Evolutionary conservation across 2,113 vertebrate genomes (phyloP).

Genomic region (Peromyscus maniculatus): DNA sequence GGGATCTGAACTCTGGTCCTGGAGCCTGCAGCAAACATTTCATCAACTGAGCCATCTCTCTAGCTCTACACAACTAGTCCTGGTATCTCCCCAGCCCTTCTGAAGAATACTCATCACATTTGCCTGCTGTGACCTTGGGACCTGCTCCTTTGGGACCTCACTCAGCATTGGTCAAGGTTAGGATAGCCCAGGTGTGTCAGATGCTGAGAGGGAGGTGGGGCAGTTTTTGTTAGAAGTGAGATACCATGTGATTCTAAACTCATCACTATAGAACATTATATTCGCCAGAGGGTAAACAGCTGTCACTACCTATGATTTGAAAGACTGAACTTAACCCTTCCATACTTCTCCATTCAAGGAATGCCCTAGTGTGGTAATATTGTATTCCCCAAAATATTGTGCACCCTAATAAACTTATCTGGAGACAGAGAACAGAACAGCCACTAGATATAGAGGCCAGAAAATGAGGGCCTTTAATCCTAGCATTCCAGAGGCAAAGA

Average conservation of each 20-base stretch:
- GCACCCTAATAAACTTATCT: too few species aligned
- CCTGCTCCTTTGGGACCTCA: neutral
- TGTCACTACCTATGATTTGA: neutral
- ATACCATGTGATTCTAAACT: neutral
- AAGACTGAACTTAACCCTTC: neutral
- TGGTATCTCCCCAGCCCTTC: neutral
- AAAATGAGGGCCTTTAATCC: too few species aligned
- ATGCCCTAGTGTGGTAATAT: neutral
- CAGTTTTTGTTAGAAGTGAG: slow-evolving; percentile 4
- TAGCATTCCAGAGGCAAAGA: too few species aligned
- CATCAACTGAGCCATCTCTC: too few species aligned
- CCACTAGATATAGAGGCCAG: too few species aligned
- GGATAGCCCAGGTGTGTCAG: neutral
- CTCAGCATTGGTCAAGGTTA: neutral
- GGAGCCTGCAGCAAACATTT: too few species aligned
- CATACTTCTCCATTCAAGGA: neutral
- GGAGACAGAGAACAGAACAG: too few species aligned
- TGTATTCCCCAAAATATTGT: too few species aligned
- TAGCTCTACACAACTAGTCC: neutral
- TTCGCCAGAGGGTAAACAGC: neutral
- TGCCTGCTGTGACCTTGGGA: neutral
- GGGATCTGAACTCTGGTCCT: neutral
- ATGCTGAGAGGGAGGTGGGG: neutral
- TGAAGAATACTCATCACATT: neutral
- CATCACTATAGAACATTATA: neutral